Percentiles rank a stretch among this genome's conserved stretches.
Evolutionary conservation across 92 coral and sea anemone genomes (phyloP).

Genomic region (Actinostola sp.): DNA sequence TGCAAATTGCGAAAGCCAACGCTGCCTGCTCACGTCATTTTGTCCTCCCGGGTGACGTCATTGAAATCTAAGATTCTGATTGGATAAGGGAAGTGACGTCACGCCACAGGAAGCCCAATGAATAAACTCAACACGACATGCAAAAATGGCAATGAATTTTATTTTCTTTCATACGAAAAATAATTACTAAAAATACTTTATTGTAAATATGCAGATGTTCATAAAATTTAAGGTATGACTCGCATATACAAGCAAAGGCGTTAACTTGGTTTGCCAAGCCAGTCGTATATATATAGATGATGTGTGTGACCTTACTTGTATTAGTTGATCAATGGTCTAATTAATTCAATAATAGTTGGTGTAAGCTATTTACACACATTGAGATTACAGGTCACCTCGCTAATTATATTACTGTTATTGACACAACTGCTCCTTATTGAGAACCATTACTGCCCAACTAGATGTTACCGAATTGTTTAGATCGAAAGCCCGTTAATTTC

Average conservation of each 20-base stretch:
- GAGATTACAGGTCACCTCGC: neutral
- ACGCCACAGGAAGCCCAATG: constrained; percentile 23
- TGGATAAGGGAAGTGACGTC: constrained; percentile 12
- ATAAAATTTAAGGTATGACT: constrained; percentile 18
- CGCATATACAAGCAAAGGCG: constrained; percentile 5
- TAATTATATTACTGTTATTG: neutral
- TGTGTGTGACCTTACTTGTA: neutral
- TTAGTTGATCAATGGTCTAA: neutral
- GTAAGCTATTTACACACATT: neutral
- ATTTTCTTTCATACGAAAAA: neutral
- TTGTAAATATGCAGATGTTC: constrained; percentile 2
- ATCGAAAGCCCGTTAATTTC: too few species aligned
- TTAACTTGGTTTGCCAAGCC: neutral
- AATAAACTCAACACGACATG: neutral
- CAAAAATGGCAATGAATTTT: neutral
- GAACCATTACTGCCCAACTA: too few species aligned
- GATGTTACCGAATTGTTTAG: too few species aligned
- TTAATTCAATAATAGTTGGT: neutral
- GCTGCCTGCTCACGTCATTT: constrained; percentile 33
- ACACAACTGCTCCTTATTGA: neutral
- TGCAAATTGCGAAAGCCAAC: neutral
- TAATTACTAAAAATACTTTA: neutral
- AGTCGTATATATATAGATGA: neutral
- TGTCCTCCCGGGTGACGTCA: constrained; percentile 31
- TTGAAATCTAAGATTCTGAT: neutral